Base-by-base conservation (phyloP, 2,113 vertebrate genomes). In the Apteryx mantelli region DNA sequence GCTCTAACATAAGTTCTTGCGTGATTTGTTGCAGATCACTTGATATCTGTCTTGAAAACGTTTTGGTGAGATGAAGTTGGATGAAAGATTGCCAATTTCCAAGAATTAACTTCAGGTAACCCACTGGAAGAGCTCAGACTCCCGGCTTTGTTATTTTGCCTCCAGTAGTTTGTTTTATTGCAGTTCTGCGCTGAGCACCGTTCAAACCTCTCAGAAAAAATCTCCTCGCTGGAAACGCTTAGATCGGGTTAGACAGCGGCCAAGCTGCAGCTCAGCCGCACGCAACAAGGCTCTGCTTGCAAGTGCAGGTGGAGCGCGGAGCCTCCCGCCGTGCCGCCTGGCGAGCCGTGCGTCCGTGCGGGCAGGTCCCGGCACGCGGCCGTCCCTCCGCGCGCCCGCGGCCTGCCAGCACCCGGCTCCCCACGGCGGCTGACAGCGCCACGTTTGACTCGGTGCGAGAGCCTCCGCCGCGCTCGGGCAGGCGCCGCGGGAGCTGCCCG, bases 371-470 rank as follows among this genome's bases (percentile, higher is more conserved):
- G 11, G 56, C 63, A 53, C 0, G 8, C 1, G 2, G 52, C 0
- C 1, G 14, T 22, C 63, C 65, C 5, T 1, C 11, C 42, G 28
- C 42, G 28, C 2, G 1, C 16, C 55, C 55, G 82, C 34, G 55
- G 20, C 34, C 40, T 1, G 17, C 30, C 30, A 5, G 52, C 32
- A 63, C 61, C 70, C 30, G 42, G 42, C 46, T 9, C 12, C 1
- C 5, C 4, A 5, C 40, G 1, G 0, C 0, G 9, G 34, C 0
- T 26, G 74, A 11, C 26, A 10, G 42, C 60, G 9, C 1, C 8
- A 42, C 20, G 34, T 52, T 80, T 56, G 5, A 7, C 32, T 26
- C 36, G 1, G 63, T 15, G 4, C 48, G 77, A 92, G 80, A 53
- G 42, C 20, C 18, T 36, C 76, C 42, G 11, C 3, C 0, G 9